phyloP scores from a whole-genome alignment of 2,113 vertebrate genomes.

The Corvus hawaiiensis region DNA sequence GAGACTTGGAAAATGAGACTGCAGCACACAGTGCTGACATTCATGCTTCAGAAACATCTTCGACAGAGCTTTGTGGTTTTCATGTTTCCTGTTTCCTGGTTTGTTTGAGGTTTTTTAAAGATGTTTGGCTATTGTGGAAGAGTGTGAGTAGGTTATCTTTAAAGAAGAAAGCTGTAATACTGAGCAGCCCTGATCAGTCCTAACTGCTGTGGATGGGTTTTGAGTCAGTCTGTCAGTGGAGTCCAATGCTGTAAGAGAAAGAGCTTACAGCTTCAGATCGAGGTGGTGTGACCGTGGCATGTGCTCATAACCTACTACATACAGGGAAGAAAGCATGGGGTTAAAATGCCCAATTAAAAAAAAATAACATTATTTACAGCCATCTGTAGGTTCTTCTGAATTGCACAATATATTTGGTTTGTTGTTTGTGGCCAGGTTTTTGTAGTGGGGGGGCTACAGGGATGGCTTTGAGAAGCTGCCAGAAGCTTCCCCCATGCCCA shows the following conservation, averaged over 20 bases:
- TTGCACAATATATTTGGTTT: background rate
- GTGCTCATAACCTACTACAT: rapidly evolving
- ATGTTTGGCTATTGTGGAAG: background rate
- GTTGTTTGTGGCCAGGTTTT: background rate
- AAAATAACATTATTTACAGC: background rate
- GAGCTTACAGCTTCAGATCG: background rate
- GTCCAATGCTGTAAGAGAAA: background rate
- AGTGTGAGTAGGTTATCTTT: background rate
- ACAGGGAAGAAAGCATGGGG: background rate
- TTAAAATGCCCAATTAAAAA: background rate
- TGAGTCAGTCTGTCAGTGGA: background rate
- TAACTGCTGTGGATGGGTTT: background rate
- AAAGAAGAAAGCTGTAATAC: background rate
- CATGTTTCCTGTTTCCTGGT: background rate
- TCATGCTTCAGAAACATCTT: background rate
- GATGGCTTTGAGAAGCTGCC: background rate
- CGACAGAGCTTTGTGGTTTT: background rate
- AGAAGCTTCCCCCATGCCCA: background rate
- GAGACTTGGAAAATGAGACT: background rate
- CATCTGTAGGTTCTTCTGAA: background rate
- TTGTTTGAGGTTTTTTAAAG: background rate
- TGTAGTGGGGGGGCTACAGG: too few species aligned
- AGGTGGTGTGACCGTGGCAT: background rate
- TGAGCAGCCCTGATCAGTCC: background rate
- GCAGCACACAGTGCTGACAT: background rate